Base-by-base conservation (phyloP, 2,888 invertebrate species). In the Brachylomia viminalis region DNA sequence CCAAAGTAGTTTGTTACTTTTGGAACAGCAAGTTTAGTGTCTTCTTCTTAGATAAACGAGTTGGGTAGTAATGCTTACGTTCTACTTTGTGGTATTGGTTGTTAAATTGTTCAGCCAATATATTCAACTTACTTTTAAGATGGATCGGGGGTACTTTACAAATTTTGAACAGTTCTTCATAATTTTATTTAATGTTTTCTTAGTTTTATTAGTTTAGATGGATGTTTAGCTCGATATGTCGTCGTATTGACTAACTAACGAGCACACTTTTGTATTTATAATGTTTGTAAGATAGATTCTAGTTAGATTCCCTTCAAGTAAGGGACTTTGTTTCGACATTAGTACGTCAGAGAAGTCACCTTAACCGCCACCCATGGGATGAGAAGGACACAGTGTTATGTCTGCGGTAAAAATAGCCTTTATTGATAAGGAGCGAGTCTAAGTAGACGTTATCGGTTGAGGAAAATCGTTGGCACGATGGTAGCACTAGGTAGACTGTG, bases 401-500 rank as follows among this genome's bases (percentile, higher is more conserved):
- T 81, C 84, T 83, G 42, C 33, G 47, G 33, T 79, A 83, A 59
- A 65, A 56, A 79, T 81, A 83, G 33, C 13, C 15, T 8, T 23
- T 13, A 13, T 4, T 83, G 68, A 65, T 81, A 79, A 72, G 49
- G n/a, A 2, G 4, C 49, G 20, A 54, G 49, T 23, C 62, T 58
- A 71, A 80, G 83, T 64, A 80, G 33, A 23, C 52, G 70, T 52
- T 80, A 83, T 72, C 65, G n/a, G 7, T 78, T 30, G n/a, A 83
- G 83, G 83, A 71, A 67, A 80, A 80, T n/a, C 2, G 6, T 42
- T 20, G 33, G 33, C 15, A n/a, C 15, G n/a, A n/a, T n/a, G n/a
- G n/a, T n/a, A n/a, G n/a, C n/a, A n/a, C n/a, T n/a, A 47, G 47
- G 62, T 56, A 47, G 56, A 64, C 42, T 42, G 77, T 56, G 83